Conservation (phyloP, 2,888 invertebrate genomes). For the Ceratothoa steindachneri region DNA sequence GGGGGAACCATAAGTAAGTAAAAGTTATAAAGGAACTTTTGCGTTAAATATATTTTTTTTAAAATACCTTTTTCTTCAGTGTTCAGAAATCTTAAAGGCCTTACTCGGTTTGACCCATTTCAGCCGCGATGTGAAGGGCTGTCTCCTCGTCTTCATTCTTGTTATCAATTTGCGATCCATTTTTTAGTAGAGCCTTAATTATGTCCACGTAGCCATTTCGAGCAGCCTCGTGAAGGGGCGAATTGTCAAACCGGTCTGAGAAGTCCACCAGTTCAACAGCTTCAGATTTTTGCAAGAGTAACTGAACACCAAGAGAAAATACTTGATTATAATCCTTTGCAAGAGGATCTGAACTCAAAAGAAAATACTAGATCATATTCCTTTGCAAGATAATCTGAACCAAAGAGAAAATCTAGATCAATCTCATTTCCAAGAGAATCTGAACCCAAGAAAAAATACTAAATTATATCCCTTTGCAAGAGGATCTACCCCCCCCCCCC, state of each 20-base stretch:
- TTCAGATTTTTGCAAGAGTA: slow-evolving; percentile 51
- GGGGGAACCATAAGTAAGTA: no score
- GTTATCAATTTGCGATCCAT: slow-evolving; percentile 56
- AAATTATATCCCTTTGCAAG: no score
- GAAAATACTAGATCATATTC: no score
- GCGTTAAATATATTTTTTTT: no score
- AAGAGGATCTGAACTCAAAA: neutral
- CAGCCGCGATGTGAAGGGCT: slow-evolving; percentile 57
- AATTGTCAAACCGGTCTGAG: slow-evolving; percentile 55
- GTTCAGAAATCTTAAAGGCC: no score
- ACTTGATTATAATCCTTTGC: neutral
- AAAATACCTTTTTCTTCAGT: no score
- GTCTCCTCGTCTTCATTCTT: slow-evolving; percentile 57
- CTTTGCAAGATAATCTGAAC: no score
- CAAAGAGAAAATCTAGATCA: no score
- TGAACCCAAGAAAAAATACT: no score
- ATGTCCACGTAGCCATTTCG: slow-evolving; percentile 56
- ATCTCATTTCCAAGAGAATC: no score
- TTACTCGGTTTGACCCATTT: slow-evolving; percentile 52
- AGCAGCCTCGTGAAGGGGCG: slow-evolving; percentile 56
- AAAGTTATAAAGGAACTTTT: no score
- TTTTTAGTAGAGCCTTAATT: slow-evolving; percentile 54
- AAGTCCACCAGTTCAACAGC: slow-evolving; percentile 52
- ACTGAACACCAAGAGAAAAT: slow-evolving; percentile 50
- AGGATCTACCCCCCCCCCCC: no score